Percentiles rank a stretch among this genome's conserved stretches.
Conservation (phyloP, 2,797 vertebrate genomes). For the Sebastes kiyomatsui region DNA sequence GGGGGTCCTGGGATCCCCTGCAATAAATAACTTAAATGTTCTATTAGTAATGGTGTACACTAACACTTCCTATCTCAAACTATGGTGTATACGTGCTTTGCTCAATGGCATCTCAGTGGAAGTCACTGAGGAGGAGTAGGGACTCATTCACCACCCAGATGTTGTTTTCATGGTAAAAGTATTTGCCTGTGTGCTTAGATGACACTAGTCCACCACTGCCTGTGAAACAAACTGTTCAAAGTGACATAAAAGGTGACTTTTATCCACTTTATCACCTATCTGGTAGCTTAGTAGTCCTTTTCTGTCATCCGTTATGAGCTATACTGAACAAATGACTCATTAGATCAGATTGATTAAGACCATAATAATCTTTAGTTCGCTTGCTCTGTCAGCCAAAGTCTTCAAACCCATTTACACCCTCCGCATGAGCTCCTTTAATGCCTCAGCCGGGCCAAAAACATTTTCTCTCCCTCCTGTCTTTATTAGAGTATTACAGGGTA, state of each 20-base stretch:
- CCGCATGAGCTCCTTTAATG: background rate
- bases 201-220: background rate
- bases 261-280: background rate
- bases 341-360: conserved; percentile 24
- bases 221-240: background rate
- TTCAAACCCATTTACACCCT: conserved; percentile 10
- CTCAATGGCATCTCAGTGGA: no score
- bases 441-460: conserved; percentile 12
- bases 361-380: conserved; percentile 16
- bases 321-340: conserved; percentile 26
- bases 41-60: no score
- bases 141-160: background rate
- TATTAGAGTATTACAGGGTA: conserved; percentile 12
- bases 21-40: no score
- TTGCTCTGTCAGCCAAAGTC: conserved; percentile 20
- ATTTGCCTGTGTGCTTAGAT: background rate
- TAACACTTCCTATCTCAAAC: no score
- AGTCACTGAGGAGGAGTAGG: background rate
- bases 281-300: background rate
- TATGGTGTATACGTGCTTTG: no score
- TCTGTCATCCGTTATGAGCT: background rate
- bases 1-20: no score
- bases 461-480: conserved; percentile 1
- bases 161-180: background rate
- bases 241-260: background rate